phyloP scores from a whole-genome alignment of 2,888 invertebrate genomes.

The Pseudeuparius sepicola region DNA sequence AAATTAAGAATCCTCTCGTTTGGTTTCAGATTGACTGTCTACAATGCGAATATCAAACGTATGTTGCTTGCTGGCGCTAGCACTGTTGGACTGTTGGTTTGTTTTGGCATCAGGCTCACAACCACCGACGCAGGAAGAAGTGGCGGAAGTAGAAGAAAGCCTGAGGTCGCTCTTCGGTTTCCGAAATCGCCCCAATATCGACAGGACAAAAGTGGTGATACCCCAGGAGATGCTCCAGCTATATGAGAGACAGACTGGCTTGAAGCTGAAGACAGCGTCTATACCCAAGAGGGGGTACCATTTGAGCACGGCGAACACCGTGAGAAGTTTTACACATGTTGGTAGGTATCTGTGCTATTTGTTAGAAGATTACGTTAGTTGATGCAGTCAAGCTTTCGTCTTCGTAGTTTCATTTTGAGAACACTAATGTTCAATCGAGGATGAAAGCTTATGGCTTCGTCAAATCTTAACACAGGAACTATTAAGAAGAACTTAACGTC shows the following conservation, averaged over 20 bases:
- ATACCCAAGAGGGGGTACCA: constrained; percentile 58
- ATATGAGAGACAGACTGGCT: constrained; percentile 58
- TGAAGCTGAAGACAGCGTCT: constrained; percentile 51
- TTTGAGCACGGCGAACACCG: constrained; percentile 73
- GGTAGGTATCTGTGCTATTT: constrained; percentile 43
- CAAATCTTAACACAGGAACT: too few relatives aligned
- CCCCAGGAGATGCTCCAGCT: constrained; percentile 75
- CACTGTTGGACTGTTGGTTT: constrained; percentile 24
- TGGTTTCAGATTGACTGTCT: constrained; percentile 22
- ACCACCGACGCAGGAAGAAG: constrained; percentile 27
- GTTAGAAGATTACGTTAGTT: too few relatives aligned
- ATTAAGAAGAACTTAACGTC: too few relatives aligned
- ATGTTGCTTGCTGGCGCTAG: constrained; percentile 27
- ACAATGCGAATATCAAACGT: constrained; percentile 23
- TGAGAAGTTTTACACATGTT: constrained; percentile 72
- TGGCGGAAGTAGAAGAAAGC: constrained; percentile 46
- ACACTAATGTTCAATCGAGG: too few relatives aligned
- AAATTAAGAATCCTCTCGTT: constrained; percentile 9
- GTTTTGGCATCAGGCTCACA: constrained; percentile 7
- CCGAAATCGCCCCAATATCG: constrained; percentile 42
- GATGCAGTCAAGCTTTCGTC: too few relatives aligned
- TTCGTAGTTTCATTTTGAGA: too few relatives aligned
- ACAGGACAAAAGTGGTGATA: constrained; percentile 46
- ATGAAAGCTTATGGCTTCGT: too few relatives aligned
- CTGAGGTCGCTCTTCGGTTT: constrained; percentile 55